Evolutionary conservation across 2,888 invertebrate genomes (phyloP).

Genomic region (Dolichomitus sp.): DNA sequence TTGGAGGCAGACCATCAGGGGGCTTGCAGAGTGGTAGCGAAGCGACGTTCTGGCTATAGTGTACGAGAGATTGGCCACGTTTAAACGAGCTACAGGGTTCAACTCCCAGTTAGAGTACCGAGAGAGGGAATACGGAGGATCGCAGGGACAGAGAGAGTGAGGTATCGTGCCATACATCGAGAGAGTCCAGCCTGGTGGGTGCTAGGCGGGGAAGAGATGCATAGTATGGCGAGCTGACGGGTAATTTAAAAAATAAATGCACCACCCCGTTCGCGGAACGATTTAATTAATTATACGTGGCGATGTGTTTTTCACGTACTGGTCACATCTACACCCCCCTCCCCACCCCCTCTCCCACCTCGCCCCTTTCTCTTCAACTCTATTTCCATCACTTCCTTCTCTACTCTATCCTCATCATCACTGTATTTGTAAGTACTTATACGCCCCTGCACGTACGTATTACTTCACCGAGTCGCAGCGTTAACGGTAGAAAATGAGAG

Average conservation of each 20-base stretch:
- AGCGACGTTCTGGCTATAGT: slow-evolving; percentile 43
- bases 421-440: not conserved
- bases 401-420: slow-evolving; percentile 29
- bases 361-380: not conserved
- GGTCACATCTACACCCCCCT: slow-evolving; percentile 18
- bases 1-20: not conserved
- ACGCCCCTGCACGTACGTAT: slow-evolving; percentile 21
- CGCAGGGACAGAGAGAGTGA: not conserved
- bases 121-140: not conserved
- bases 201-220: not conserved
- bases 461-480: slow-evolving; percentile 21
- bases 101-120: slow-evolving; percentile 3
- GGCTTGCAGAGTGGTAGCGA: slow-evolving; percentile 10
- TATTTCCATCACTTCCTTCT: not conserved
- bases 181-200: not conserved
- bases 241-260: slow-evolving; percentile 70
- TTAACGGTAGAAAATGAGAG: slow-evolving; percentile 58
- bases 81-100: slow-evolving; percentile 45
- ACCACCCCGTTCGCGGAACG: slow-evolving; percentile 53
- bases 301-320: slow-evolving; percentile 55
- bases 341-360: too few species aligned
- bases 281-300: slow-evolving; percentile 68
- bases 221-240: slow-evolving; percentile 53
- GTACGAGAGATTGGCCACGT: slow-evolving; percentile 63
- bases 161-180: not conserved